A percentile compares a stretch with the other conserved stretches of the same genome.
phyloP scores from a whole-genome alignment of 2,113 vertebrate species.

The Elephantulus edwardii region DNA sequence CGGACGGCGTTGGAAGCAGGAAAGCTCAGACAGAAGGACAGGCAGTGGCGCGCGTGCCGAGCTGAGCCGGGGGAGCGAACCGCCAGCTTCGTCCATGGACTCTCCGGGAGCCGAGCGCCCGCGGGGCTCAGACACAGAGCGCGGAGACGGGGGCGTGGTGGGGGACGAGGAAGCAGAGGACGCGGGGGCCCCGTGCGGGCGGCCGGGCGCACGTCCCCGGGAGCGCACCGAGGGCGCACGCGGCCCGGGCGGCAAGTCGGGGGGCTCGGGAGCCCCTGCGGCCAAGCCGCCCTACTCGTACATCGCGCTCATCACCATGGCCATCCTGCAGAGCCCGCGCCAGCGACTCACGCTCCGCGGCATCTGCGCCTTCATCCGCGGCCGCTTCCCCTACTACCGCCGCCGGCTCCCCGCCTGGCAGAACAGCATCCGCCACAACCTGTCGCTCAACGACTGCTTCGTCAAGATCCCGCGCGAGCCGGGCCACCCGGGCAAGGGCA shows the following conservation, averaged over 20 bases:
- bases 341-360: slow-evolving; percentile 92
- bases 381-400: slow-evolving; percentile 92
- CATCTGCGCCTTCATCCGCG: slow-evolving; percentile 95
- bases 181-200: neutral
- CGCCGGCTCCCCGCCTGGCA: slow-evolving; percentile 95
- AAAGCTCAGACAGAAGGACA: neutral
- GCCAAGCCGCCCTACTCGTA: slow-evolving; percentile 94
- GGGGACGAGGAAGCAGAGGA: neutral
- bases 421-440: slow-evolving; percentile 97
- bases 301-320: slow-evolving; percentile 96
- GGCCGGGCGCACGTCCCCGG: neutral
- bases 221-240: slow-evolving; percentile 40
- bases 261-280: slow-evolving; percentile 18
- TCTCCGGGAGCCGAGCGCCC: neutral
- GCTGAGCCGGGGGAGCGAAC: neutral
- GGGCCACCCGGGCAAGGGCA: slow-evolving; percentile 96
- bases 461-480: slow-evolving; percentile 96
- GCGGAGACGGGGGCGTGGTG: slow-evolving; percentile 9
- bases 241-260: slow-evolving; percentile 82
- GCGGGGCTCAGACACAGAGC: neutral
- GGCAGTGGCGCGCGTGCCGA: too few species aligned
- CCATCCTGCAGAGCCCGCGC: slow-evolving; percentile 91
- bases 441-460: slow-evolving; percentile 98
- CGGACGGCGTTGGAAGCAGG: neutral
- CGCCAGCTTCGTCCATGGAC: slow-evolving; percentile 47